Conservation (phyloP, 2,888 invertebrate genomes). For the Limulus polyphemus region DNA sequence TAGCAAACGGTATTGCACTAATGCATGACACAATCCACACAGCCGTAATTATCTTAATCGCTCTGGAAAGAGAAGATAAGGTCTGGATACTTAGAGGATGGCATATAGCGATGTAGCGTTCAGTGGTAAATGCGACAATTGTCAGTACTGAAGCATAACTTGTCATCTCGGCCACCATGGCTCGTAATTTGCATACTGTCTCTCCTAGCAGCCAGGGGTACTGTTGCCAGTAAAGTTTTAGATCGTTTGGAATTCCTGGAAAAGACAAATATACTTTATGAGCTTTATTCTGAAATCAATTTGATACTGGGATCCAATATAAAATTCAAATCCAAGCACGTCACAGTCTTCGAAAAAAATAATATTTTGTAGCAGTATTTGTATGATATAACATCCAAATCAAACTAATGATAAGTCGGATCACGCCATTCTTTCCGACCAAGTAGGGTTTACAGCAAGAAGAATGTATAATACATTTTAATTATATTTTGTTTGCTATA, state of each 20-base stretch:
- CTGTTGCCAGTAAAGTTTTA: constrained; percentile 41
- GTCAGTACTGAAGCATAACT: constrained; percentile 57
- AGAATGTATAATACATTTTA: too few species aligned
- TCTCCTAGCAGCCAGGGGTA: constrained; percentile 50
- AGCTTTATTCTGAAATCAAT: too few species aligned
- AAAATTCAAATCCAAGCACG: too few species aligned
- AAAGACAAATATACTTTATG: background rate
- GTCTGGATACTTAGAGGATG: constrained; percentile 71
- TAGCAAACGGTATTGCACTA: constrained; percentile 39
- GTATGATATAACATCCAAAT: too few species aligned
- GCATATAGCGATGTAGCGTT: constrained; percentile 74
- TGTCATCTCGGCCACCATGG: constrained; percentile 67
- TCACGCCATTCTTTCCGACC: too few species aligned
- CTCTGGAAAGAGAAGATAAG: constrained; percentile 68
- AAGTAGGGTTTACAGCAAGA: too few species aligned
- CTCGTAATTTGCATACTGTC: constrained; percentile 59
- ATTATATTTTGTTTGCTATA: too few species aligned
- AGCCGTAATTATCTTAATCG: constrained; percentile 60
- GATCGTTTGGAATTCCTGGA: constrained; percentile 63
- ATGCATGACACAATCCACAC: constrained; percentile 61
- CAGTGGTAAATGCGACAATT: constrained; percentile 76
- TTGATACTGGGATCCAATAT: too few species aligned
- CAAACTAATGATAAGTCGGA: too few species aligned
- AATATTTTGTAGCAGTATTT: too few species aligned
- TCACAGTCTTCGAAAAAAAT: too few species aligned